Percentiles rank a stretch among this genome's conserved stretches.
Conservation (phyloP, 2,113 vertebrate species). For the Sylvia atricapilla region DNA sequence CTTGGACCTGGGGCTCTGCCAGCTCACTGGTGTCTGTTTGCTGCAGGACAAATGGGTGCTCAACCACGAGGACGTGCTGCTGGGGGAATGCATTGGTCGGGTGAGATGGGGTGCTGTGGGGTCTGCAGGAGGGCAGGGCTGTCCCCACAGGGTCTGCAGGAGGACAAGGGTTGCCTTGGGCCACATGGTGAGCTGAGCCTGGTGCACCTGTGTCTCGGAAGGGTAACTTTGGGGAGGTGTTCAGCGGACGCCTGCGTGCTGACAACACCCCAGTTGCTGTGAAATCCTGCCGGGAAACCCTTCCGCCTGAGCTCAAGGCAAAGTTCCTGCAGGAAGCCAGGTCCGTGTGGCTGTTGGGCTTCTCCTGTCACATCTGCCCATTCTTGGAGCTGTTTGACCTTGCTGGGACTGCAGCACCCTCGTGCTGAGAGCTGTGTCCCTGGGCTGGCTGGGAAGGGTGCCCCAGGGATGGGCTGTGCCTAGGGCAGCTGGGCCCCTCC, state of each 20-base stretch:
- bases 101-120: constrained; percentile 68
- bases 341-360: not conserved
- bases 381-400: not conserved
- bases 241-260: constrained; percentile 82
- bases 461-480: not conserved
- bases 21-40: not conserved
- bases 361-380: not conserved
- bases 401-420: not conserved
- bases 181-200: rapidly evolving
- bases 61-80: constrained; percentile 88
- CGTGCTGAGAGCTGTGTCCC: not conserved
- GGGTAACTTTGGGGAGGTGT: constrained; percentile 98
- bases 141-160: not conserved
- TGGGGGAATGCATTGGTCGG: constrained; percentile 90
- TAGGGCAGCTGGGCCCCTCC: rapidly evolving
- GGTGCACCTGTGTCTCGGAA: not conserved
- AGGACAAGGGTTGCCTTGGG: not conserved
- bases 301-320: constrained; percentile 87
- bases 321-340: constrained; percentile 97
- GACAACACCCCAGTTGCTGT: constrained; percentile 89
- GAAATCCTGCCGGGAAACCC: constrained; percentile 92
- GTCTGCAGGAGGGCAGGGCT: not conserved
- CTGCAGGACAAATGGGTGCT: constrained; percentile 94
- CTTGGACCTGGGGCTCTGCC: not conserved
- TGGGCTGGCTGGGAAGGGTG: rapidly evolving